A percentile compares a stretch with the other conserved stretches of the same genome.
These are phyloP conservation scores for Tiliqua scincoides DNA, from an alignment of 2,113 vertebrate genomes.

Conservation along the genomic window DNA sequence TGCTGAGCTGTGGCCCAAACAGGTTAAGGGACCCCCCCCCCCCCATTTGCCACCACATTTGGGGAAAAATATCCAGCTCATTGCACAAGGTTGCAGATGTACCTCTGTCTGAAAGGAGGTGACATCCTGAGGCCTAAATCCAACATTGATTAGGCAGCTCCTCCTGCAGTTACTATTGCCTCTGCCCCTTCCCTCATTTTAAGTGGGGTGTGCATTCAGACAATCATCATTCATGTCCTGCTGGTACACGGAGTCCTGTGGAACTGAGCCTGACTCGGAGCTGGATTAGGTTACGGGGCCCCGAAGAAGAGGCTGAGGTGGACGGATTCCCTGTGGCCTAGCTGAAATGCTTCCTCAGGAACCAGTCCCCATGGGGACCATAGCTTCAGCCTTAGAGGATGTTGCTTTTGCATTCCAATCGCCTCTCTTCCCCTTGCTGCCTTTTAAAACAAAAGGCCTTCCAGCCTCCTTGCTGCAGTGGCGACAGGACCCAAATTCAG, in stretches of 20 bases:
- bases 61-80: too few relatives aligned
- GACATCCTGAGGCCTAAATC: neutral
- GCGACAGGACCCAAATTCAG: neutral
- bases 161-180: neutral
- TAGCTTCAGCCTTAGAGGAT: neutral
- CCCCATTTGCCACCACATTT: too few relatives aligned
- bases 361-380: too few relatives aligned
- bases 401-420: slow-evolving; percentile 2
- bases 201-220: neutral
- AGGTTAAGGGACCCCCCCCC: too few relatives aligned
- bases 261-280: neutral
- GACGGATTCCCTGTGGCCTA: neutral
- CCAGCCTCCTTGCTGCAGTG: slow-evolving; percentile 1
- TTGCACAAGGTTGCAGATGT: neutral
- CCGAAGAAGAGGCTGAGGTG: neutral
- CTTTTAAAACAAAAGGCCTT: slow-evolving; percentile 16
- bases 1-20: too few relatives aligned
- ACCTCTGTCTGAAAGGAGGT: neutral
- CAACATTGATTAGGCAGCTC: neutral
- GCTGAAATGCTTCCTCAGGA: neutral
- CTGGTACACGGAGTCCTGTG: neutral
- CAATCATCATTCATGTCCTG: neutral
- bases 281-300: neutral
- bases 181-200: neutral
- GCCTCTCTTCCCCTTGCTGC: neutral